Conservation (phyloP, 2,888 invertebrate genomes). For the Caenorhabditis becei region DNA sequence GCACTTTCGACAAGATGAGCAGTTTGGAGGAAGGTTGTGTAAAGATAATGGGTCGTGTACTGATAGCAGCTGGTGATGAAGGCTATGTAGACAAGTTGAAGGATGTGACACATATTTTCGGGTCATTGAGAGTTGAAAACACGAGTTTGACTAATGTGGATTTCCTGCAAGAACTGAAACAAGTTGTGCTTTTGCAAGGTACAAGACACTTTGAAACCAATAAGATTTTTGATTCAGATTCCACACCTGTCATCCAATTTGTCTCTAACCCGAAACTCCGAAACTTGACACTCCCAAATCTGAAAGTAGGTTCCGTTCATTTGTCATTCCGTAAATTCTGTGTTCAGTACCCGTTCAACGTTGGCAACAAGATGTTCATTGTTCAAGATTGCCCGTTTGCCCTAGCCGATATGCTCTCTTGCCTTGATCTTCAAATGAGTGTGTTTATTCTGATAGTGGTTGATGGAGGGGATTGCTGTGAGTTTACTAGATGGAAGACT, state of each 20-base stretch:
- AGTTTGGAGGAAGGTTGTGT: slow-evolving; percentile 2
- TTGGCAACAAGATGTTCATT: not conserved
- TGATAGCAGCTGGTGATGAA: slow-evolving; percentile 15
- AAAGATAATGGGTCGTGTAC: slow-evolving; percentile 7
- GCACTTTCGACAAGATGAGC: not conserved
- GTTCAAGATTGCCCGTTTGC: not conserved
- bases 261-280: not conserved
- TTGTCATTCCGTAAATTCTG: not conserved
- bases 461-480: slow-evolving; percentile 1
- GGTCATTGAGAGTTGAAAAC: slow-evolving; percentile 12
- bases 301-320: not conserved
- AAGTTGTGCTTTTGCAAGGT: no score
- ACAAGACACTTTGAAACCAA: not conserved
- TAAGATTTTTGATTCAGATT: not conserved
- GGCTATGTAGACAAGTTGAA: slow-evolving; percentile 8
- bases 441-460: not conserved
- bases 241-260: not conserved
- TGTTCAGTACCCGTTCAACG: not conserved
- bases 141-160: not conserved
- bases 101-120: not conserved
- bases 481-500: not conserved
- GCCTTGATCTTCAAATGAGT: not conserved
- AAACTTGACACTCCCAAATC: not conserved
- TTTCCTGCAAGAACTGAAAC: not conserved
- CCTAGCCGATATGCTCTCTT: not conserved